phyloP scores from a whole-genome alignment of 2,888 invertebrate genomes.

The Pseudolycoriella hygida region DNA sequence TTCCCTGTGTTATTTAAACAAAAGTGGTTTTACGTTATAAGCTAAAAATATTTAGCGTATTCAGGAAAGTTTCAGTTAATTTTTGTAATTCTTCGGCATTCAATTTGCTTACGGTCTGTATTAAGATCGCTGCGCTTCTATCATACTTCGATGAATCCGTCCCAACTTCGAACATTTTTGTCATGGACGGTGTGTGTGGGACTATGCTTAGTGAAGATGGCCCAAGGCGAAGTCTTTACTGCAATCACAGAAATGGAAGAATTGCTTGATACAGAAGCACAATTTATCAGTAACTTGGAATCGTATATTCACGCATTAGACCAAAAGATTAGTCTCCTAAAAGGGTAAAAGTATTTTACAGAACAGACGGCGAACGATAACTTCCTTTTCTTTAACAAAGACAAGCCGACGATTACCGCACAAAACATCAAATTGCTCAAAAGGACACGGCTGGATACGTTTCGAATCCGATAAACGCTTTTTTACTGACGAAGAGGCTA shows the following conservation, averaged over 20 bases:
- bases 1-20: no score
- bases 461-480: slow-evolving; percentile 89
- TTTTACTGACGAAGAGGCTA: slow-evolving; percentile 79
- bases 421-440: slow-evolving; percentile 60
- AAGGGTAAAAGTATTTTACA: slow-evolving; percentile 61
- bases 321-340: slow-evolving; percentile 54
- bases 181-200: no score
- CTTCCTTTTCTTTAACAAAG: no score
- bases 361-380: no score
- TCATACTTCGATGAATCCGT: no score
- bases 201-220: background rate
- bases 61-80: no score
- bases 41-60: no score
- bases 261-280: slow-evolving; percentile 75
- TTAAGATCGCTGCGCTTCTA: no score
- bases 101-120: no score
- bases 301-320: slow-evolving; percentile 74
- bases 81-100: no score
- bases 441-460: slow-evolving; percentile 65
- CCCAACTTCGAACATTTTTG: no score
- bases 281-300: slow-evolving; percentile 70
- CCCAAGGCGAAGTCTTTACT: slow-evolving; percentile 64
- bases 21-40: no score
- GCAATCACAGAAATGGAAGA: slow-evolving; percentile 89
- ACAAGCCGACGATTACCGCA: slow-evolving; percentile 47